These are phyloP conservation scores for Phoebastria nigripes DNA, from an alignment of 2,797 vertebrate species.

Conservation along the genomic window DNA sequence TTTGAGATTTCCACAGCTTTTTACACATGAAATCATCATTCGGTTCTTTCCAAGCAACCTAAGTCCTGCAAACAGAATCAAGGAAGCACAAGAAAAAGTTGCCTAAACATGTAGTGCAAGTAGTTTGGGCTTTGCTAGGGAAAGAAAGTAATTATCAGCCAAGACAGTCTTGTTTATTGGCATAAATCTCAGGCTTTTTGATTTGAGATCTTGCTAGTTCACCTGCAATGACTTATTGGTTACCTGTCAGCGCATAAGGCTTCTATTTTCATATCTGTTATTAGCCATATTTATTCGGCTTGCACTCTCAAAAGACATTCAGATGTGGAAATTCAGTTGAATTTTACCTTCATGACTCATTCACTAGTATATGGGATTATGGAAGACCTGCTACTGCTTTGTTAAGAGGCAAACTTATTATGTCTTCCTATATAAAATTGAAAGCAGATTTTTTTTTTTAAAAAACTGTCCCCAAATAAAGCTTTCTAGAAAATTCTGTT, in stretches of 20 bases:
- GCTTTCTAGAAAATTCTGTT: not conserved
- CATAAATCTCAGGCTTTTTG: not conserved
- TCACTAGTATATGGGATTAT: not conserved
- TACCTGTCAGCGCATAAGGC: not conserved
- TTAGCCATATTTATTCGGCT: not conserved
- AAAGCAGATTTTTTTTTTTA: not conserved
- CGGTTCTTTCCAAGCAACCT: not conserved
- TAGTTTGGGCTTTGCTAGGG: not conserved
- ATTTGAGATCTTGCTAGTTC: not conserved
- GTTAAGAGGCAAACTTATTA: too few relatives aligned
- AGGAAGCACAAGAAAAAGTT: not conserved
- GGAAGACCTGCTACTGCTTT: not conserved
- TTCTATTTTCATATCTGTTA: not conserved
- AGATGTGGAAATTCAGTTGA: not conserved
- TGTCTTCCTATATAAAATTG: not conserved
- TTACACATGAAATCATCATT: not conserved
- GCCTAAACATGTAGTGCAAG: not conserved
- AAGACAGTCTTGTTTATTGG: not conserved
- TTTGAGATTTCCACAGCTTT: not conserved
- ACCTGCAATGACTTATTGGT: not conserved
- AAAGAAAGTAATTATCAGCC: not conserved
- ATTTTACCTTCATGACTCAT: not conserved
- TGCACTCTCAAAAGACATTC: not conserved
- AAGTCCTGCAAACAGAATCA: not conserved
- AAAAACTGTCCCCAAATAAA: not conserved